Conservation (phyloP, 2,888 invertebrate genomes). For the Biston betularia region DNA sequence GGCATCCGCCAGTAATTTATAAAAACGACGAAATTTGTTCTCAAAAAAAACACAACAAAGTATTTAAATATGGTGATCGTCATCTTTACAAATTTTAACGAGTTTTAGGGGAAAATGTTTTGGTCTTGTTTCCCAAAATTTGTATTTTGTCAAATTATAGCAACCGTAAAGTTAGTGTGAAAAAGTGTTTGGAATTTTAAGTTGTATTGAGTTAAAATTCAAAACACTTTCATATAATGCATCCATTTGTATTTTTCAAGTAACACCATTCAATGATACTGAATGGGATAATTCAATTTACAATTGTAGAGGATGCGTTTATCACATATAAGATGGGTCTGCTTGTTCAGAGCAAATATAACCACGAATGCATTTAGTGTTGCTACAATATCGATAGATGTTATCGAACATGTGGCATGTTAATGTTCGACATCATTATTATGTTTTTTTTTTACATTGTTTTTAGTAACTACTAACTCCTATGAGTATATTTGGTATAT, state of each 20-base stretch:
- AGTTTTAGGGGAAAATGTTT: too few species aligned
- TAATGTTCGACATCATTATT: constrained; percentile 11
- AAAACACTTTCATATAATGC: constrained; percentile 16
- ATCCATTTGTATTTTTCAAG: constrained; percentile 39
- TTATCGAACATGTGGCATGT: constrained; percentile 51
- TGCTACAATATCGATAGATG: constrained; percentile 48
- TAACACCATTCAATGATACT: constrained; percentile 50
- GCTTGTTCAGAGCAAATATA: constrained; percentile 46
- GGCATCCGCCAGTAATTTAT: too few species aligned
- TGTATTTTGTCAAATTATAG: too few species aligned
- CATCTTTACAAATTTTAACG: too few species aligned
- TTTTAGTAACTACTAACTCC: not conserved
- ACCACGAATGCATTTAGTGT: constrained; percentile 37
- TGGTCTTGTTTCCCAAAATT: too few species aligned
- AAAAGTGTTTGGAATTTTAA: constrained; percentile 5
- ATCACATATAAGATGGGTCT: constrained; percentile 51
- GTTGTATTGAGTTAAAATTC: constrained; percentile 17
- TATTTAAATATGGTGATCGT: too few species aligned
- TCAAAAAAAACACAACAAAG: too few species aligned
- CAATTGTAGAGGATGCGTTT: constrained; percentile 68
- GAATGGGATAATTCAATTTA: constrained; percentile 68
- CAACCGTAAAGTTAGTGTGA: not conserved
- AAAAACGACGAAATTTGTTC: too few species aligned
- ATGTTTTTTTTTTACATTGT: not conserved
- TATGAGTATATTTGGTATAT: too few species aligned